Percentiles rank a stretch among this genome's conserved stretches.
These are phyloP conservation scores for Drosophila barbarae DNA, from an alignment of 2,888 invertebrate genomes.

Conservation along the genomic window DNA sequence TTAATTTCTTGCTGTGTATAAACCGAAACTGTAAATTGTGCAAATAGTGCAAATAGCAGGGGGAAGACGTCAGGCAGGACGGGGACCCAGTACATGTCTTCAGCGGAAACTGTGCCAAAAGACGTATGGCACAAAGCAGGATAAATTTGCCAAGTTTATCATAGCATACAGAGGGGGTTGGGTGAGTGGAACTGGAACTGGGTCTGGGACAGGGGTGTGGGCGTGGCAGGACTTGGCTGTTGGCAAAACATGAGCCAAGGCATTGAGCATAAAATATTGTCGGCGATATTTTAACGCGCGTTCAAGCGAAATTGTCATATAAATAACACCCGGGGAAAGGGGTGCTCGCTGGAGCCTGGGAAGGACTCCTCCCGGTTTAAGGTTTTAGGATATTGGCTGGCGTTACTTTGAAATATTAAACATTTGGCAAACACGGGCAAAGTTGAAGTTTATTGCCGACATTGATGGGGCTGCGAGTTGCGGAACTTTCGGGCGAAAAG, in stretches of 20 bases:
- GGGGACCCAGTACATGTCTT: slow-evolving; percentile 16
- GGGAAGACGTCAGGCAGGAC: neutral
- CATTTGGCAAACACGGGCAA: slow-evolving; percentile 66
- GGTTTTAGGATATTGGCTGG: slow-evolving; percentile 58
- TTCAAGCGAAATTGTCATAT: slow-evolving; percentile 75
- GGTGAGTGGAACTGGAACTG: slow-evolving; percentile 5
- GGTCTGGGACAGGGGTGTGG: neutral
- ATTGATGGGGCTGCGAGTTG: slow-evolving; percentile 36
- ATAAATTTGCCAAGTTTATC: slow-evolving; percentile 75
- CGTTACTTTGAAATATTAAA: slow-evolving; percentile 71
- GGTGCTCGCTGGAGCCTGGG: neutral
- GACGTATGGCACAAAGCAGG: slow-evolving; percentile 74
- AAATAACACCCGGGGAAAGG: slow-evolving; percentile 60
- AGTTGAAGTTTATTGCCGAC: slow-evolving; percentile 66
- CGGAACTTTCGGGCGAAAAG: slow-evolving; percentile 14
- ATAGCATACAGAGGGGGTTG: slow-evolving; percentile 49
- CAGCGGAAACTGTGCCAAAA: slow-evolving; percentile 69
- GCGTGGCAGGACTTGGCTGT: slow-evolving; percentile 44
- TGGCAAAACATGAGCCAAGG: slow-evolving; percentile 72
- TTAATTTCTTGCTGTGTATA: neutral
- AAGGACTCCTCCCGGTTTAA: slow-evolving; percentile 31
- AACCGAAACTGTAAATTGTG: slow-evolving; percentile 66
- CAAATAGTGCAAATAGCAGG: slow-evolving; percentile 54
- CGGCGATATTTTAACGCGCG: slow-evolving; percentile 74
- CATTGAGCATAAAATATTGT: slow-evolving; percentile 73